phyloP scores from a whole-genome alignment of 2,888 invertebrate genomes.

The Zelleria hepariella region DNA sequence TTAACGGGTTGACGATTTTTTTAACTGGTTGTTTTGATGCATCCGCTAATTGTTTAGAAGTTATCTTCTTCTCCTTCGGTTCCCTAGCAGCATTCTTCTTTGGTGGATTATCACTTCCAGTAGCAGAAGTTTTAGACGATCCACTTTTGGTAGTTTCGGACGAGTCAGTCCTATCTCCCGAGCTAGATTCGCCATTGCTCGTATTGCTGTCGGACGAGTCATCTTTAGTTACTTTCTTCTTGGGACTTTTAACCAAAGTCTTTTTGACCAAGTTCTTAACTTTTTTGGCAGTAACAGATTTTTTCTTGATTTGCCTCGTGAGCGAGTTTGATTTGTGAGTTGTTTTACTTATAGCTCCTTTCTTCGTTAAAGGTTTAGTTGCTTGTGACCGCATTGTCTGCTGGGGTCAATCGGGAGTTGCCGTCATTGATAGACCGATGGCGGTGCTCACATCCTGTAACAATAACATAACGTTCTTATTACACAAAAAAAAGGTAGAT shows the following conservation, averaged over 20 bases:
- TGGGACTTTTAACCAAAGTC: conserved; percentile 40
- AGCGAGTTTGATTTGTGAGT: conserved; percentile 36
- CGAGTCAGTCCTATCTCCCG: conserved; percentile 32
- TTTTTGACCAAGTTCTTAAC: conserved; percentile 43
- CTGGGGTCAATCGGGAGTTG: conserved; percentile 42
- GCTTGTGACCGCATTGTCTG: conserved; percentile 66
- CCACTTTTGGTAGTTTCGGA: conserved; percentile 34
- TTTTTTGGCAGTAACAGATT: conserved; percentile 41
- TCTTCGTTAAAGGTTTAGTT: conserved; percentile 60
- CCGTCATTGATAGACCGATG: conserved; percentile 48
- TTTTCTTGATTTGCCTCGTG: conserved; percentile 44
- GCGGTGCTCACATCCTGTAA: conserved; percentile 57
- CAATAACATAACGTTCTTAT: conserved; percentile 27
- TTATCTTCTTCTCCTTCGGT: conserved; percentile 50
- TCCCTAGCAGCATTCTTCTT: conserved; percentile 50
- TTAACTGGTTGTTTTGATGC: neutral
- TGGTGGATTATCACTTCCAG: conserved; percentile 36
- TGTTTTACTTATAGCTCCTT: conserved; percentile 53
- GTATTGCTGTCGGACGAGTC: conserved; percentile 29
- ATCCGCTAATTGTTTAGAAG: conserved; percentile 32
- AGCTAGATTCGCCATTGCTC: conserved; percentile 26
- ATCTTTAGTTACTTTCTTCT: conserved; percentile 19
- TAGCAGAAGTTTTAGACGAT: conserved; percentile 29
- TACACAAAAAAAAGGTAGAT: neutral
- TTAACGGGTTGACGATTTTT: neutral